Evolutionary conservation across 2,113 vertebrate genomes (phyloP).

Genomic region (Ariopsis seemanni): DNA sequence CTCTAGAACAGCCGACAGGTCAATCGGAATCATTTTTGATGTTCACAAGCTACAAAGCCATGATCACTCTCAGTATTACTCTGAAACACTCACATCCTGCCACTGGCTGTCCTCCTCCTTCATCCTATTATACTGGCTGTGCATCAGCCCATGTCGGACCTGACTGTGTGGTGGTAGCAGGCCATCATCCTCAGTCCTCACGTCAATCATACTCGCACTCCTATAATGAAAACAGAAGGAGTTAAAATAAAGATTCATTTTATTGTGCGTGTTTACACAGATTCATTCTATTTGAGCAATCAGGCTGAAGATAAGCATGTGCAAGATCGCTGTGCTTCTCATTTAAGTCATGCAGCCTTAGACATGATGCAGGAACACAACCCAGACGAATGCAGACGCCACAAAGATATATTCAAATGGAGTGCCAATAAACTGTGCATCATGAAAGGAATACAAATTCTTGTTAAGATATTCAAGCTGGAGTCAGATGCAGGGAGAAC

Average conservation of each 20-base stretch:
- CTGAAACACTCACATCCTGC: conserved; percentile 86
- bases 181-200: conserved; percentile 86
- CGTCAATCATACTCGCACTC: conserved; percentile 94
- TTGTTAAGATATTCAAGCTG: not conserved
- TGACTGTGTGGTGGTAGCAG: conserved; percentile 84
- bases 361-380: not conserved
- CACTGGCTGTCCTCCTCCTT: conserved; percentile 94
- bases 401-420: conserved; percentile 13
- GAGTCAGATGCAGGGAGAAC: not conserved
- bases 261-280: not conserved
- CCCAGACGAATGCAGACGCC: not conserved
- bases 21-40: not conserved
- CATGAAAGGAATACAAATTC: not conserved
- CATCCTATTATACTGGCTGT: conserved; percentile 84
- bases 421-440: not conserved
- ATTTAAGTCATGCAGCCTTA: conserved; percentile 35
- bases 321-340: not conserved
- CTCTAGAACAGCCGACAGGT: not conserved
- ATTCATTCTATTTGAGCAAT: not conserved
- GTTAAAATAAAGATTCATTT: not conserved
- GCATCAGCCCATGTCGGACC: conserved; percentile 88
- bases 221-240: conserved; percentile 62
- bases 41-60: not conserved
- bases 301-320: not conserved
- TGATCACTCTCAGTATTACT: not conserved